Base-by-base conservation (phyloP, 2,888 invertebrate species). In the Sinodicranocentrus sp. region DNA sequence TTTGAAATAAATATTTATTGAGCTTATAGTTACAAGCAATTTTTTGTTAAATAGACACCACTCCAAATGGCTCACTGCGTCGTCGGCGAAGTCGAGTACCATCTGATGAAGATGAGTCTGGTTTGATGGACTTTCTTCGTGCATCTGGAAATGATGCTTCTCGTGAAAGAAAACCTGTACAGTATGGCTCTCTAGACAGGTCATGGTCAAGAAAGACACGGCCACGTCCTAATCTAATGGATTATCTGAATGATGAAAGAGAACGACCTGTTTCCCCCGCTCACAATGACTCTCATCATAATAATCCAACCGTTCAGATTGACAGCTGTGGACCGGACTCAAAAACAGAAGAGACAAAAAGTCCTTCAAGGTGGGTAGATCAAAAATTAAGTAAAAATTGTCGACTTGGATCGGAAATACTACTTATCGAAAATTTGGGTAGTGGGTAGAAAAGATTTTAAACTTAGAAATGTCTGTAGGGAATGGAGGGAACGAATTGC, bases 401-500 rank as follows among this genome's bases (percentile, higher is more conserved):
- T n/a, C n/a, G n/a, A n/a, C n/a, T n/a, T n/a, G n/a, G n/a, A n/a
- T n/a, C n/a, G n/a, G n/a, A n/a, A n/a, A n/a, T n/a, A n/a, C n/a
- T n/a, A n/a, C n/a, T n/a, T n/a, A n/a, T n/a, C n/a, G n/a, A n/a
- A n/a, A n/a, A n/a, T n/a, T n/a, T n/a, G 3, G 17, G 33, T 39
- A 67, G n/a, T 39, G 33, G n/a, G n/a, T n/a, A n/a, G n/a, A n/a
- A n/a, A n/a, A 15, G 26, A 10, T 5, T 15, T 8, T 21, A 17
- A n/a, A n/a, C n/a, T 5, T 67, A 39, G 15, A 67, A n/a, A n/a
- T n/a, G n/a, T n/a, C n/a, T n/a, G n/a, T 25, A 95, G 95, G 91
- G 96, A 96, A 90, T 96, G 96, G 96, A 92, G 95, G 67, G 95
- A 96, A 90, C 96, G 97, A 90, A 97, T 97, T 89, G 96, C 97